A percentile compares a stretch with the other conserved stretches of the same genome.
Evolutionary conservation across 1,140 invertebrate species (phyloP).

Genomic region (Drosophila pseudoananassae): DNA sequence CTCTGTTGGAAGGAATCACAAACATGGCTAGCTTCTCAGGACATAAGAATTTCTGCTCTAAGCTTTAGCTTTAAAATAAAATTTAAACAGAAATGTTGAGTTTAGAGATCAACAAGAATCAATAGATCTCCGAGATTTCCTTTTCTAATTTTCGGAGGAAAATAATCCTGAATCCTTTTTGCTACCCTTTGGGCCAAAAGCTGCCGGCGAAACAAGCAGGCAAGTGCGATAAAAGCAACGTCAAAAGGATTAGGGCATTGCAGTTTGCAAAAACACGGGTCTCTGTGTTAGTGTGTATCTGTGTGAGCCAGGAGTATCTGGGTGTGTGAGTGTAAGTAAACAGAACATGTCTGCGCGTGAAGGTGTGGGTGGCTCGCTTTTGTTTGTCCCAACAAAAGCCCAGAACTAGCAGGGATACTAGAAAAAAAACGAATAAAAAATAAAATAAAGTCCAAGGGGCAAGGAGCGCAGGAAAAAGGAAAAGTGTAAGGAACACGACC

Average conservation of each 20-base stretch:
- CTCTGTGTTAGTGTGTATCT: slow-evolving; percentile 16
- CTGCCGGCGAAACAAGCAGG: slow-evolving; percentile 46
- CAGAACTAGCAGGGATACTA: slow-evolving; percentile 33
- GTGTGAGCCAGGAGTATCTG: slow-evolving; percentile 16
- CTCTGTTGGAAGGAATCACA: not conserved
- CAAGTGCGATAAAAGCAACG: slow-evolving; percentile 77
- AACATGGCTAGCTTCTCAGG: too few species aligned
- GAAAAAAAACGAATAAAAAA: slow-evolving; percentile 18
- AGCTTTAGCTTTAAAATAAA: too few species aligned
- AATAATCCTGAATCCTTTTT: slow-evolving; percentile 6
- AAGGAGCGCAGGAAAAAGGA: slow-evolving; percentile 51
- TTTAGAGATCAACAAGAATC: not conserved
- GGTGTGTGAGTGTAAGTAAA: slow-evolving; percentile 48
- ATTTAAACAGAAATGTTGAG: too few species aligned
- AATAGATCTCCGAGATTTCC: not conserved
- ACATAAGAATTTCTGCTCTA: too few species aligned
- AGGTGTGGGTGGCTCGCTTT: slow-evolving; percentile 67
- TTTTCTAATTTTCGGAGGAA: not conserved
- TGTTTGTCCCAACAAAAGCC: slow-evolving; percentile 76
- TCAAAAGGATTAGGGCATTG: slow-evolving; percentile 73
- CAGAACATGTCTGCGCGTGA: slow-evolving; percentile 49
- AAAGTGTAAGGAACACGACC: slow-evolving; percentile 81
- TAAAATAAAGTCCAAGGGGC: slow-evolving; percentile 18
- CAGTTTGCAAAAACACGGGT: not conserved
- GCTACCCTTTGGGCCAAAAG: slow-evolving; percentile 30